phyloP scores from a whole-genome alignment of 2,113 vertebrate genomes.

The Picathartes gymnocephalus region DNA sequence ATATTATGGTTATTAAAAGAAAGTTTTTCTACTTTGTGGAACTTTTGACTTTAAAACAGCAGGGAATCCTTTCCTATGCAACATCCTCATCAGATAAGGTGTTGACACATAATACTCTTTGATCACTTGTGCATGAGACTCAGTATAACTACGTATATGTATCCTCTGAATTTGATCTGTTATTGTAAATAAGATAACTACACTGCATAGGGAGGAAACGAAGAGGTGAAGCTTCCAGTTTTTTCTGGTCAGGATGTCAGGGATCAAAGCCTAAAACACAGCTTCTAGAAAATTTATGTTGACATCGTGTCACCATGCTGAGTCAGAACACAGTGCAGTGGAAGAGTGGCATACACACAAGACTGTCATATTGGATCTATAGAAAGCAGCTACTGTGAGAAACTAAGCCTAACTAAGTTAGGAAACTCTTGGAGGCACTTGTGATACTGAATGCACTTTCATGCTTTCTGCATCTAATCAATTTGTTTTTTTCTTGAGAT shows the following conservation, averaged over 20 bases:
- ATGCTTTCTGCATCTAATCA: not conserved
- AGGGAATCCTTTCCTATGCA: not conserved
- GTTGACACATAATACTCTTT: not conserved
- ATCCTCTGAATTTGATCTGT: not conserved
- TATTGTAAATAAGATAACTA: not conserved
- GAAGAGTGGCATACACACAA: not conserved
- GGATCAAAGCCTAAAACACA: not conserved
- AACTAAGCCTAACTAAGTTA: slow-evolving; percentile 18
- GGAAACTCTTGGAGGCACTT: slow-evolving; percentile 8
- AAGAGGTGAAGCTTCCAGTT: not conserved
- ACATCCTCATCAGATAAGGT: not conserved
- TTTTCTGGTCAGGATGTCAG: not conserved
- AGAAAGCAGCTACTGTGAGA: slow-evolving; percentile 36
- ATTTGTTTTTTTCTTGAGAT: not conserved
- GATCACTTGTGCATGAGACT: not conserved
- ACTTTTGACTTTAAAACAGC: not conserved
- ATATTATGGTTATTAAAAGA: not conserved
- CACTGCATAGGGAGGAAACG: not conserved
- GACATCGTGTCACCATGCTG: not conserved
- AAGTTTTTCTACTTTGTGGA: not conserved
- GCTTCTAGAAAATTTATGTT: slow-evolving; percentile 5
- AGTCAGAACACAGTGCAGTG: not conserved
- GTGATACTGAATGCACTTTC: not conserved
- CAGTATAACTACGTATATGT: not conserved
- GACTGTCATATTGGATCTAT: not conserved